These are phyloP conservation scores for Drosophila setifemur DNA, from an alignment of 1,140 invertebrate genomes.

Conservation along the genomic window DNA sequence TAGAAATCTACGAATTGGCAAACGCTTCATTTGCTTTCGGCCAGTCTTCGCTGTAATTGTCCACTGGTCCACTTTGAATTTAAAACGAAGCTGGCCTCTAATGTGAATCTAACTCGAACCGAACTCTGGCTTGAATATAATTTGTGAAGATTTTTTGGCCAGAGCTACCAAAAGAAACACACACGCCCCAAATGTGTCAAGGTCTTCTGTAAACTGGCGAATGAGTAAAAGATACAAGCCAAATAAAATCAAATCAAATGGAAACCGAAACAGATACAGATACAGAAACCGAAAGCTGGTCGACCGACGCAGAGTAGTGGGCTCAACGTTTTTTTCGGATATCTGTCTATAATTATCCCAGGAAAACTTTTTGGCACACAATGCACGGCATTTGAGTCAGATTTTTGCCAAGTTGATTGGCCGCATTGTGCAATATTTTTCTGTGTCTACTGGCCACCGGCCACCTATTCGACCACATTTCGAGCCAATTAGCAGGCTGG, in stretches of 20 bases:
- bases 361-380: conserved; percentile 69
- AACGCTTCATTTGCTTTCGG: conserved; percentile 35
- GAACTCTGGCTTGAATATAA: conserved; percentile 29
- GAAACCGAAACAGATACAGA: conserved; percentile 45
- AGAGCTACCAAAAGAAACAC: conserved; percentile 36
- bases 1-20: conserved; percentile 42
- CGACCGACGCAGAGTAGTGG: conserved; percentile 35
- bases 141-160: conserved; percentile 45
- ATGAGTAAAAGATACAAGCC: conserved; percentile 55
- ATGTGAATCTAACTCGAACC: conserved; percentile 8
- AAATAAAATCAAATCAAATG: conserved; percentile 38
- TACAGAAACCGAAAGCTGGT: conserved; percentile 51
- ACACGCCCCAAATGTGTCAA: conserved; percentile 70
- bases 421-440: conserved; percentile 54
- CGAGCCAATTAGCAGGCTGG: conserved; percentile 64
- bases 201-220: conserved; percentile 72
- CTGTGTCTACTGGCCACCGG: conserved; percentile 33
- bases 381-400: conserved; percentile 62
- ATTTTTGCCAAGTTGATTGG: conserved; percentile 65
- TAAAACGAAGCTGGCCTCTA: conserved; percentile 25
- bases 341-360: conserved; percentile 51
- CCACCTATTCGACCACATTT: conserved; percentile 49
- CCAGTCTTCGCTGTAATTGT: conserved; percentile 17
- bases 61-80: conserved; percentile 49
- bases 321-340: conserved; percentile 20